phyloP scores from a whole-genome alignment of 2,888 invertebrate genomes.

The Nineta flava region DNA sequence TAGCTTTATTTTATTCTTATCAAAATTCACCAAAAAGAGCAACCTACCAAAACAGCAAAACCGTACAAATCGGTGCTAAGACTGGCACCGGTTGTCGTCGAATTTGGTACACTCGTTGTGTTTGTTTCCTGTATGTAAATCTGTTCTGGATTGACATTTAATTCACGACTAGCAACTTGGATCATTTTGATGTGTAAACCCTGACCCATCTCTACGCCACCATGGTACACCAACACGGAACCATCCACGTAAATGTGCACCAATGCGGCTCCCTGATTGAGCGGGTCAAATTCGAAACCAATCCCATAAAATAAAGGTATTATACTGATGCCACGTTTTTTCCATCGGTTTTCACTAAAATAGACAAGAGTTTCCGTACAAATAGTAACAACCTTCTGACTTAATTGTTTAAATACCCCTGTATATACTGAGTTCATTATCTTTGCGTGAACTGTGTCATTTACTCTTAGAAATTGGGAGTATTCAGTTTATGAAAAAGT shows the following conservation, averaged over 20 bases:
- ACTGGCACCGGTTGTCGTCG: constrained; percentile 80
- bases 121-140: constrained; percentile 72
- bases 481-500: no score
- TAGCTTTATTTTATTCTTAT: no score
- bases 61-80: constrained; percentile 81
- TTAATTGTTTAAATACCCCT: no score
- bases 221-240: constrained; percentile 74
- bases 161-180: constrained; percentile 64
- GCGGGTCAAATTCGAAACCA: constrained; percentile 54
- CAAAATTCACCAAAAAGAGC: not conserved
- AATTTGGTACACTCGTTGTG: constrained; percentile 84
- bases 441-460: no score
- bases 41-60: constrained; percentile 60
- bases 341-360: constrained; percentile 56
- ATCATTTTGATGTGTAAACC: constrained; percentile 93
- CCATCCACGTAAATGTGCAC: constrained; percentile 79
- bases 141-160: constrained; percentile 51
- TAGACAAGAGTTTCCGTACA: not conserved
- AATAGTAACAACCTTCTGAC: no score
- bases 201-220: constrained; percentile 96
- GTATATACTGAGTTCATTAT: no score
- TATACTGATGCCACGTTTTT: constrained; percentile 70
- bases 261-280: constrained; percentile 80
- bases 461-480: no score
- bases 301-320: constrained; percentile 78